Conservation (phyloP, 2,797 vertebrate species). For the Emys orbicularis region DNA sequence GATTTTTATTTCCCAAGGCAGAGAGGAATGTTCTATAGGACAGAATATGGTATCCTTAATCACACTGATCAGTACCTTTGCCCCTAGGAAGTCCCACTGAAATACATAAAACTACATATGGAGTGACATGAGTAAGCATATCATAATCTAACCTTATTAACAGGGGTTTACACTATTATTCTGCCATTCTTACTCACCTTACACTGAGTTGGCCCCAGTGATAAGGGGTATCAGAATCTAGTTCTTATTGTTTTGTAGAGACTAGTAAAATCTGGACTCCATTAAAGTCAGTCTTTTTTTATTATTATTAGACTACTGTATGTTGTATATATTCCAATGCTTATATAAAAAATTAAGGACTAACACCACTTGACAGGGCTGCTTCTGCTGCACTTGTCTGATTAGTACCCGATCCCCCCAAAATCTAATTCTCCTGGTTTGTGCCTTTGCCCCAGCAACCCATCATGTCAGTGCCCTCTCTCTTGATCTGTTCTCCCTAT, state of each 20-base stretch:
- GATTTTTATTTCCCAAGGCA: not conserved
- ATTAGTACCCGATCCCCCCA: not conserved
- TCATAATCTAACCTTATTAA: not conserved
- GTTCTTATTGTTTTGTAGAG: not conserved
- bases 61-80: not conserved
- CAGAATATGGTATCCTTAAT: not conserved
- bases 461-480: not conserved
- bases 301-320: not conserved
- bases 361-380: not conserved
- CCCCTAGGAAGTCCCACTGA: not conserved
- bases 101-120: not conserved
- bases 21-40: not conserved
- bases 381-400: not conserved
- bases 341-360: not conserved
- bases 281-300: not conserved
- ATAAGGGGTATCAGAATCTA: not conserved
- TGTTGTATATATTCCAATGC: rapidly evolving
- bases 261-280: not conserved
- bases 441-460: rapidly evolving
- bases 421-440: not conserved
- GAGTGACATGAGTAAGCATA: not conserved
- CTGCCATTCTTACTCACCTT: not conserved
- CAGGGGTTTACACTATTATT: not conserved
- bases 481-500: not conserved
- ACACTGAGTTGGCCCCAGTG: not conserved